Evolutionary conservation across 2,888 invertebrate genomes (phyloP).

Genomic region (Rhodophaea formosa): DNA sequence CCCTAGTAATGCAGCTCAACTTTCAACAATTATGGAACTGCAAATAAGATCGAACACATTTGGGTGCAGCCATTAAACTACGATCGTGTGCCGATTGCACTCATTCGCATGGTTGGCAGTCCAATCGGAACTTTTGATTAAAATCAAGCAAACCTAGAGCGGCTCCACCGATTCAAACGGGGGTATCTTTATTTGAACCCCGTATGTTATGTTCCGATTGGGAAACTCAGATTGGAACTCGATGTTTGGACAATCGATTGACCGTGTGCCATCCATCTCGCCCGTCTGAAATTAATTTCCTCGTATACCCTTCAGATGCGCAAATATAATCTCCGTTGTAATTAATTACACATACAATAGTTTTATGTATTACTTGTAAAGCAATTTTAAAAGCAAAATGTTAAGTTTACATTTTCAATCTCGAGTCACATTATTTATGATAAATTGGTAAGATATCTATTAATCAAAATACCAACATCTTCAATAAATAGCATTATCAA

Average conservation of each 20-base stretch:
- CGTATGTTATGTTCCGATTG: conserved; percentile 64
- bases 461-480: too few relatives aligned
- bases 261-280: conserved; percentile 26
- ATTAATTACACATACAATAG: not conserved
- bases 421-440: too few relatives aligned
- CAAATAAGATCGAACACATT: conserved; percentile 68
- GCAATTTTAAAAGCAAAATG: not conserved
- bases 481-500: too few relatives aligned
- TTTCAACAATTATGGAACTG: conserved; percentile 67
- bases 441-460: too few relatives aligned
- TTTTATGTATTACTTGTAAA: not conserved
- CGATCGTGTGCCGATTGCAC: conserved; percentile 59
- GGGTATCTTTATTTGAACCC: conserved; percentile 76
- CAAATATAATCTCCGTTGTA: not conserved
- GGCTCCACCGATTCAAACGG: conserved; percentile 57
- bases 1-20: conserved; percentile 40
- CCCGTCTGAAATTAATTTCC: conserved; percentile 16
- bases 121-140: conserved; percentile 80
- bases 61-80: conserved; percentile 62
- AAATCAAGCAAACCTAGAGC: conserved; percentile 75
- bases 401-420: too few relatives aligned
- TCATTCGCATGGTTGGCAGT: conserved; percentile 63
- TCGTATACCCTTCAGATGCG: not conserved
- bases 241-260: conserved; percentile 66
- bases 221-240: conserved; percentile 55